Base-by-base conservation (phyloP, 2,113 vertebrate genomes). In the Oncorhynchus nerka region DNA sequence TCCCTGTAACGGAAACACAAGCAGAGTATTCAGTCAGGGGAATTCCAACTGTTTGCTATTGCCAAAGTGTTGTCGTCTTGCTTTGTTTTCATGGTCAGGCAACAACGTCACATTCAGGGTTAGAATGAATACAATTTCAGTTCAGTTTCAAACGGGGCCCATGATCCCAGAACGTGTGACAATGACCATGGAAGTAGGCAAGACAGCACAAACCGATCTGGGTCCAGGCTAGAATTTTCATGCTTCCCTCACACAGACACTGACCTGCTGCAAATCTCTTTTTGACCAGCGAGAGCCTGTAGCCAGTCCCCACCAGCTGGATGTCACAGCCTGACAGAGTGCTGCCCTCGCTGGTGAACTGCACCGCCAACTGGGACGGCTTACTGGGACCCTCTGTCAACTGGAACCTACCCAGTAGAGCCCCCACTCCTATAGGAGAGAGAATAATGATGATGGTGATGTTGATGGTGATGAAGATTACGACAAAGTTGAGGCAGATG, bases 281-380 rank as follows among this genome's bases (percentile, higher is more conserved):
- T 89, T 99, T 99, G 90, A 99, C 86, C 75, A 99, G 97, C 45
- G 97, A 99, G 92, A 99, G 99, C 79, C 97, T 94, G 85, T 99
- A 99, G 0, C 97, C 97, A 8, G 95, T 94, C 6, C 97, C 96
- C 0, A 96, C 94, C 19, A 99, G 95, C 85, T 98, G 95, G 11
- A 99, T 98, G 90, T 98, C 96, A 2, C 97, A 98, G 84, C 97
- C 94, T 34, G 97, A 99, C 71, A 99, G 87, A 1, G 96, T 98
- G 92, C 95, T 97, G 73, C 97, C 98, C 92, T 99, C 98, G 24
- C 97, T 99, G 85, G 97, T 99, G 93, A 99, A 99, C 91, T 99
- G 97, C 75, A 99, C 94, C 0, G 94, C 96, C 90, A 99, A 87
- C 0, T 97, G 95, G 5, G 97, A 95, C 0, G 97, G 96, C 73